Percentiles rank a stretch among this genome's conserved stretches.
phyloP scores from a whole-genome alignment of 1,140 invertebrate genomes.

The Drosophila pseudoananassae region DNA sequence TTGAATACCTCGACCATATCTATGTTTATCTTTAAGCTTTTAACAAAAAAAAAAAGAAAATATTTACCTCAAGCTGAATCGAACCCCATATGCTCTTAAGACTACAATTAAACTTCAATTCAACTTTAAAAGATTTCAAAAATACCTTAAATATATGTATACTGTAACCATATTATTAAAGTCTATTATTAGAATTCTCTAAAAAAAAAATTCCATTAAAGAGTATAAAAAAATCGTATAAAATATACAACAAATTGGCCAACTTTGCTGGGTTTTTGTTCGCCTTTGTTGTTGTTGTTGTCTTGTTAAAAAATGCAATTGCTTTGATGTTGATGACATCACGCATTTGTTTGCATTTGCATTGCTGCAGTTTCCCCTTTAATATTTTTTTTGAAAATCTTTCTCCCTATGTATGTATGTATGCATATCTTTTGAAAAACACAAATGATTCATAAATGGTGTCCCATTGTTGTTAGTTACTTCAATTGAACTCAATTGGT shows the following conservation, averaged over 20 bases:
- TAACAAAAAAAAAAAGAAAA: too few relatives aligned
- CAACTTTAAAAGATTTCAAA: too few relatives aligned
- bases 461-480: constrained; percentile 43
- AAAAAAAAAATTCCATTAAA: neutral
- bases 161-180: too few relatives aligned
- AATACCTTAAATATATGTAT: too few relatives aligned
- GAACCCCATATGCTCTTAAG: too few relatives aligned
- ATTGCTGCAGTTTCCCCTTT: constrained; percentile 9
- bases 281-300: constrained; percentile 20
- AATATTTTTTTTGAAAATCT: constrained; percentile 8
- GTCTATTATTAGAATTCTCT: too few relatives aligned
- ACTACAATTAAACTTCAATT: too few relatives aligned
- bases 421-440: neutral
- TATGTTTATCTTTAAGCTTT: too few relatives aligned
- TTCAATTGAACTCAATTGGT: constrained; percentile 74
- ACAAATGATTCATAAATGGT: constrained; percentile 48
- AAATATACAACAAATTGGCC: constrained; percentile 6
- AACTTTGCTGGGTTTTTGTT: constrained; percentile 29
- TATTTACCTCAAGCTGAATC: too few relatives aligned
- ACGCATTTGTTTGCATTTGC: constrained; percentile 48
- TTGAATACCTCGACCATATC: too few relatives aligned
- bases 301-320: constrained; percentile 50
- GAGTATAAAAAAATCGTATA: neutral
- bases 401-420: neutral
- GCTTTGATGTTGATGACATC: constrained; percentile 51